A percentile compares a stretch with the other conserved stretches of the same genome.
These are phyloP conservation scores for Saxidomus purpurata DNA, from an alignment of 1,140 invertebrate genomes.

Conservation along the genomic window DNA sequence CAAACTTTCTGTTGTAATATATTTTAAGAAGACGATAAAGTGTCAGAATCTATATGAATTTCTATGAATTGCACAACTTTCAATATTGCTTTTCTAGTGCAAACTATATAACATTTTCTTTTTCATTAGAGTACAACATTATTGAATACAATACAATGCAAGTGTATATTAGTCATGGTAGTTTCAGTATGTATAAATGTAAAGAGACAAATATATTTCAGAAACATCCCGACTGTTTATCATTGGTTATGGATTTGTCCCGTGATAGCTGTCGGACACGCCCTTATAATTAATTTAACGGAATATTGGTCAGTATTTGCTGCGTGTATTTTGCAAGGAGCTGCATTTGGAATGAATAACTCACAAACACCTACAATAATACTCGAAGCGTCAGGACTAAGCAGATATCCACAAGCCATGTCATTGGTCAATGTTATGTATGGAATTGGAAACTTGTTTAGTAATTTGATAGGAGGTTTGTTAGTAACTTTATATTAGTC, in stretches of 20 bases:
- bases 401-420: conserved; percentile 43
- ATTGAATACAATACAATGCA: no score
- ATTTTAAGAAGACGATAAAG: no score
- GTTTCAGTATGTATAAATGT: no score
- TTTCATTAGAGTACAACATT: no score
- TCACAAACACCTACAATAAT: conserved; percentile 40
- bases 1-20: no score
- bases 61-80: no score
- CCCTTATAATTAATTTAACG: neutral
- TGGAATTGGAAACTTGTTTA: conserved; percentile 33
- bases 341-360: conserved; percentile 37
- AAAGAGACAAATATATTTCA: no score
- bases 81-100: no score
- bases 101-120: no score
- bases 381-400: conserved; percentile 12
- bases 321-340: conserved; percentile 29
- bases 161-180: no score
- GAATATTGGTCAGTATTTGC: conserved; percentile 28
- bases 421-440: conserved; percentile 44
- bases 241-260: conserved; percentile 47
- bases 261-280: conserved; percentile 19
- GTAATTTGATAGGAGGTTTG: conserved; percentile 41
- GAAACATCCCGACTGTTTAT: conserved; percentile 17
- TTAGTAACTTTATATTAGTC: neutral
- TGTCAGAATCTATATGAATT: no score